Conservation (phyloP, 2,888 invertebrate species). For the Xylota segnis region DNA sequence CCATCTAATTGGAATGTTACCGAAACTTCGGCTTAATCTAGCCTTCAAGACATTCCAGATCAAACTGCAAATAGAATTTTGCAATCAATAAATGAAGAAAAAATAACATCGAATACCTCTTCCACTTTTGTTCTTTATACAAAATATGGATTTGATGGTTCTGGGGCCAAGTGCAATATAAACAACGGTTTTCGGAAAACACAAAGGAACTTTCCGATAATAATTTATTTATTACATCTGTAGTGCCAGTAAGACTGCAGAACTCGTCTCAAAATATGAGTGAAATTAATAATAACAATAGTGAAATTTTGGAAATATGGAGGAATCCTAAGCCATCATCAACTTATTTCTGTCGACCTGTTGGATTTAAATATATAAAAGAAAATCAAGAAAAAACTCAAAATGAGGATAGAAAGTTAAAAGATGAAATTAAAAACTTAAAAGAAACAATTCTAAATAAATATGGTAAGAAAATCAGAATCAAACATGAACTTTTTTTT, state of each 20-base stretch:
- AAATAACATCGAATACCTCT: conserved; percentile 2
- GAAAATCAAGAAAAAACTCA: too few species aligned
- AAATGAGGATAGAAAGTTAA: conserved; percentile 7
- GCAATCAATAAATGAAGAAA: too few species aligned
- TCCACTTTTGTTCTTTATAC: too few species aligned
- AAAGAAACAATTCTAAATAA: conserved; percentile 1
- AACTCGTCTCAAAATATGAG: too few species aligned
- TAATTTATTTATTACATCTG: neutral
- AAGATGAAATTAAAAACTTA: conserved; percentile 8
- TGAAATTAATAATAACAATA: neutral
- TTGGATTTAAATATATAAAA: too few species aligned
- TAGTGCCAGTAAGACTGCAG: neutral
- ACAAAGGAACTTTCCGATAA: neutral
- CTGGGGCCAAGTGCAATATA: neutral
- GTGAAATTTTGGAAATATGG: neutral
- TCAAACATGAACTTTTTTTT: neutral
- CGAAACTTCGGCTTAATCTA: too few species aligned
- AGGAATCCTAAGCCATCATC: neutral
- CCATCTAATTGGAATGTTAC: neutral
- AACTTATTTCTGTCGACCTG: too few species aligned
- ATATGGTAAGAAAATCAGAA: conserved; percentile 1
- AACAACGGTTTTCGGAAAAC: neutral
- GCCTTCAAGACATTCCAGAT: too few species aligned
- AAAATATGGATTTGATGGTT: conserved; percentile 3
- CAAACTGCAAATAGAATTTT: too few species aligned